Percentiles rank a stretch among this genome's conserved stretches.
phyloP scores from a whole-genome alignment of 2,113 vertebrate species.

The Orcinus orca region DNA sequence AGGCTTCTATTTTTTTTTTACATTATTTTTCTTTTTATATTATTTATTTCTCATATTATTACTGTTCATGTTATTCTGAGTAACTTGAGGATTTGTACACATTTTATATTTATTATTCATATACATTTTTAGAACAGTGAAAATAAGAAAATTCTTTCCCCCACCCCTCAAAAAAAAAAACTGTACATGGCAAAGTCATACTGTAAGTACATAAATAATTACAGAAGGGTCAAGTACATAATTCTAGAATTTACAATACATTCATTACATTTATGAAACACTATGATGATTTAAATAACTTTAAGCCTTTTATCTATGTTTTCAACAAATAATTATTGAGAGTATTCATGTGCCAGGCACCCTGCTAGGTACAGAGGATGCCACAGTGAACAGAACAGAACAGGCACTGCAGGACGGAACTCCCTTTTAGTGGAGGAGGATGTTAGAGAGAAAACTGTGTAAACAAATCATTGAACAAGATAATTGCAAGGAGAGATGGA shows the following conservation, averaged over 20 bases:
- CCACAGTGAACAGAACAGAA: not conserved
- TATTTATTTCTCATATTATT: not conserved
- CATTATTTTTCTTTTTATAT: not conserved
- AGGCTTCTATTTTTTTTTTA: not conserved
- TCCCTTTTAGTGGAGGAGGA: not conserved
- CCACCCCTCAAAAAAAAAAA: not conserved
- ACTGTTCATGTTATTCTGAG: not conserved
- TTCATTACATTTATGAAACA: not conserved
- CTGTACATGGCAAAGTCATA: not conserved
- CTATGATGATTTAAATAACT: not conserved
- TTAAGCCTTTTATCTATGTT: not conserved
- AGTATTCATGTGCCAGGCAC: accelerated
- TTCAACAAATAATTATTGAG: not conserved
- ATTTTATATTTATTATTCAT: not conserved
- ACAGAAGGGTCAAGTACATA: not conserved
- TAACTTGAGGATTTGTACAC: not conserved
- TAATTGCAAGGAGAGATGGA: not conserved
- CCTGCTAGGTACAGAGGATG: too few relatives aligned
- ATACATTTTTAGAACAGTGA: not conserved
- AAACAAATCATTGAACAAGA: not conserved
- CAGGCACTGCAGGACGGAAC: accelerated
- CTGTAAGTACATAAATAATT: not conserved
- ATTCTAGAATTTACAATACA: not conserved
- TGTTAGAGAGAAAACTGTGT: not conserved
- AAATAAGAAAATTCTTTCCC: not conserved